phyloP scores from a whole-genome alignment of 2,113 vertebrate genomes.

The Hirundichthys speculiger region DNA sequence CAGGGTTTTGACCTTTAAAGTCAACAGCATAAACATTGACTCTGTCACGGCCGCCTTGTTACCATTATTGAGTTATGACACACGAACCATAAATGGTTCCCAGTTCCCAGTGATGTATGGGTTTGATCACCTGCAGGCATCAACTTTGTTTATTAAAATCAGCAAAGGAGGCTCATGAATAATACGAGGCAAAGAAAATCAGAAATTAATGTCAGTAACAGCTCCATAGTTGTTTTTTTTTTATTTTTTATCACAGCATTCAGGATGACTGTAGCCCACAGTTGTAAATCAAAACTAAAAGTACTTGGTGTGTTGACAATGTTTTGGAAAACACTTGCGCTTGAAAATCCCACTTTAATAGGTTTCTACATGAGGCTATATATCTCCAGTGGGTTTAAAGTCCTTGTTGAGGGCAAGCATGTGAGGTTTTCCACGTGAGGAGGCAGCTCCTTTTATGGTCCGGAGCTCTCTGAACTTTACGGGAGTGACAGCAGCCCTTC shows the following conservation, averaged over 20 bases:
- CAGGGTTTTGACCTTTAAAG: conserved; percentile 70
- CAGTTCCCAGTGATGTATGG: conserved; percentile 13
- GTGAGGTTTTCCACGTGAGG: conserved; percentile 58
- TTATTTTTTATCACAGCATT: conserved; percentile 32
- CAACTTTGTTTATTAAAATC: background rate
- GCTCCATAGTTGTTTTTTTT: conserved; percentile 17
- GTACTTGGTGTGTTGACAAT: conserved; percentile 63
- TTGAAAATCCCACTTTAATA: conserved; percentile 72
- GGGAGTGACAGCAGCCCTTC: conserved; percentile 61
- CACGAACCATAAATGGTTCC: conserved; percentile 9
- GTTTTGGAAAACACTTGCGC: conserved; percentile 58
- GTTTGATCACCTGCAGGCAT: conserved; percentile 14
- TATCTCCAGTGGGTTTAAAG: conserved; percentile 67
- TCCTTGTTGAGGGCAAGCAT: conserved; percentile 49
- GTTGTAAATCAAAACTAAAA: conserved; percentile 57
- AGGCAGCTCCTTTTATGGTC: conserved; percentile 72
- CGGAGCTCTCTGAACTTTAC: conserved; percentile 76
- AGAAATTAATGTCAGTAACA: conserved; percentile 19
- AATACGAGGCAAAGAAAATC: conserved; percentile 5
- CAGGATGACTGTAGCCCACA: conserved; percentile 21
- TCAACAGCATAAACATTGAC: conserved; percentile 64
- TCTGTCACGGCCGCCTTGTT: conserved; percentile 69
- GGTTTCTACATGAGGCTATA: conserved; percentile 62
- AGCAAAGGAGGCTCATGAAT: background rate
- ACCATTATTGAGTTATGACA: conserved; percentile 52